Evolutionary conservation across 2,113 vertebrate species (phyloP), one percentile per base, ranked within the genome.

Genomic region (Lanius collurio): DNA sequence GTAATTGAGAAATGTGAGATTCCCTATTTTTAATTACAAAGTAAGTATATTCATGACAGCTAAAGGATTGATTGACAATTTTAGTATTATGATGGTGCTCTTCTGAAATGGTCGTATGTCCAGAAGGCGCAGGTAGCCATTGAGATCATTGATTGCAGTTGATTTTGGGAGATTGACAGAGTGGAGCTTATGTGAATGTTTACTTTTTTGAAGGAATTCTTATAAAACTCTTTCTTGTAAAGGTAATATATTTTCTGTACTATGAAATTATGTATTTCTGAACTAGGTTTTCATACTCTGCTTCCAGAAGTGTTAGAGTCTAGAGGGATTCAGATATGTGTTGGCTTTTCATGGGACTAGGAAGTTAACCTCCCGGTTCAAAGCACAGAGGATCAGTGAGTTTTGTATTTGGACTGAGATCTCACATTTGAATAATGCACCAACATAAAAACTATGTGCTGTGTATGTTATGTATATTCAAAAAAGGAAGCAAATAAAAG

Each of bases 241-340:
- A 98, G 87, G 92, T 94, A 70, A 97, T 98, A 97, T 98, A 98
- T 98, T 98, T 98, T 98, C 97, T 87, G 37, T 98, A 98, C 90
- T 69, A 91, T 93, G 75, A 93, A 85, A 95, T 96, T 63, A 95
- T 71, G 77, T 90, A 93, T 93, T 96, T 97, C 96, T 93, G 85
- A 93, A 44, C 60, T 96, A 93, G 80, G 74, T 87, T 97, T 98
- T 97, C 96, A 94, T 96, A 70, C 70, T 90, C 89, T 68, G 79
- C 95, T 97, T 98, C 94, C 90, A 93, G 47, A 89, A 96, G 79
- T 96, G 80, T 46, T 80, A 53, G 23, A 76, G 35, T 90, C 42
- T 30, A 93, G 89, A 94, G 60, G 75, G 79, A 63, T 71, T 77
- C 93, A 95, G 85, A 33, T n/a, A 81, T 64, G 49, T 87, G 59